Conservation (phyloP, 1,140 invertebrate species). For the Heliconius nattereri region DNA sequence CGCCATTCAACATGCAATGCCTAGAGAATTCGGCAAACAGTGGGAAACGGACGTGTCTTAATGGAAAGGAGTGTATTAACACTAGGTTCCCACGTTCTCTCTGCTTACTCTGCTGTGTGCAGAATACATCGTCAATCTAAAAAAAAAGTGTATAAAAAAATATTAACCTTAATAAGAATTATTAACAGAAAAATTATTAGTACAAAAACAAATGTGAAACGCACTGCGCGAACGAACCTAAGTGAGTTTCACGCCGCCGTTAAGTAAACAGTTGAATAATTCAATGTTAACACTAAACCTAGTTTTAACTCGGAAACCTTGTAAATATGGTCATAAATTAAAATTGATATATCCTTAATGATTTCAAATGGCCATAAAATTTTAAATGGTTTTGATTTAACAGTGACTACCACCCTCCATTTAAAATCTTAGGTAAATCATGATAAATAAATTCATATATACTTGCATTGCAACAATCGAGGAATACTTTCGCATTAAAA, state of each 20-base stretch:
- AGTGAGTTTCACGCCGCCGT: conserved; percentile 18
- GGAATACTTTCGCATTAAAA: too few relatives aligned
- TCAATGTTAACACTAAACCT: conserved; percentile 26
- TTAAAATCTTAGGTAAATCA: neutral
- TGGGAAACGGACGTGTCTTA: too few relatives aligned
- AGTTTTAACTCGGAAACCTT: conserved; percentile 17
- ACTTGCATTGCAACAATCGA: too few relatives aligned
- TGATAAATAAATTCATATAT: neutral
- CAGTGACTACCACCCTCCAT: neutral
- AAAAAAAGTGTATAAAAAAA: neutral
- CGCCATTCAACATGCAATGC: too few relatives aligned
- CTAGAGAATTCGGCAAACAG: too few relatives aligned
- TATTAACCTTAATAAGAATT: neutral
- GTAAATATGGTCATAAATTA: conserved; percentile 19
- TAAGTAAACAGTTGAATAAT: conserved; percentile 24
- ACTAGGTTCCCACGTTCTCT: too few relatives aligned
- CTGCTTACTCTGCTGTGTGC: too few relatives aligned
- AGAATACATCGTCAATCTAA: too few relatives aligned
- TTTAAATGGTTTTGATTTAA: neutral
- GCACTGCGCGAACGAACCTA: neutral
- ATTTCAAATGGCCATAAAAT: neutral
- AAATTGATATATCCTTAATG: conserved; percentile 7
- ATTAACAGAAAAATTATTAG: neutral
- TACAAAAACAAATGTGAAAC: neutral
- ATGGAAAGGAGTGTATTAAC: too few relatives aligned